Evolutionary conservation across 2,797 vertebrate species (phyloP).

Genomic region (Hydrophis major): DNA sequence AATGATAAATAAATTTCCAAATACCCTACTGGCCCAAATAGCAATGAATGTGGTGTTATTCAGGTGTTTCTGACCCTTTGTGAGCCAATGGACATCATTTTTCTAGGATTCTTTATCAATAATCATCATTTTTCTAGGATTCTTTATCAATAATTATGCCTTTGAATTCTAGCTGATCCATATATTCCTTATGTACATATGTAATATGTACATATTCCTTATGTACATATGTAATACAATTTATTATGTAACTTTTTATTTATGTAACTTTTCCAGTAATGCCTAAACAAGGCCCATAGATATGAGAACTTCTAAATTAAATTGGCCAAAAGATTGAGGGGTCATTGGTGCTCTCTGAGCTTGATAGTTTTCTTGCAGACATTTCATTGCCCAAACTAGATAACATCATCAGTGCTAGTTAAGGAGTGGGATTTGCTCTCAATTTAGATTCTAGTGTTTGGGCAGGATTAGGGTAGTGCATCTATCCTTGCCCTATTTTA

Average conservation of each 20-base stretch:
- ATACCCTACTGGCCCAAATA: not conserved
- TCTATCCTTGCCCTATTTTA: not conserved
- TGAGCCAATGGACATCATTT: not conserved
- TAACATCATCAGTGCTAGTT: not conserved
- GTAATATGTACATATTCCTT: not conserved
- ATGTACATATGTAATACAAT: not conserved
- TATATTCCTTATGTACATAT: not conserved
- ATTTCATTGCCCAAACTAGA: not conserved
- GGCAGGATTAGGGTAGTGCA: not conserved
- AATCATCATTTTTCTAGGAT: not conserved
- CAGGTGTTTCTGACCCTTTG: not conserved
- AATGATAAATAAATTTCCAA: not conserved
- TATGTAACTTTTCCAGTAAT: not conserved
- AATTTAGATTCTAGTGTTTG: not conserved
- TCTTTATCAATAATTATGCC: not conserved
- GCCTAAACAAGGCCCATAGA: not conserved
- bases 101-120: not conserved
- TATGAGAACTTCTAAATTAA: not conserved
- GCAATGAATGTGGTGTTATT: not conserved
- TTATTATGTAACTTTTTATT: not conserved
- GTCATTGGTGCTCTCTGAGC: not conserved
- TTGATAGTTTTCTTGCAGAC: not conserved
- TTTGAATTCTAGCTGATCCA: not conserved
- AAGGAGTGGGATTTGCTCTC: not conserved
- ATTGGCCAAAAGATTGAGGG: not conserved